These are phyloP conservation scores for Arbacia lixula DNA, from an alignment of 53 echinoderm and acorn worm species.

Conservation along the genomic window DNA sequence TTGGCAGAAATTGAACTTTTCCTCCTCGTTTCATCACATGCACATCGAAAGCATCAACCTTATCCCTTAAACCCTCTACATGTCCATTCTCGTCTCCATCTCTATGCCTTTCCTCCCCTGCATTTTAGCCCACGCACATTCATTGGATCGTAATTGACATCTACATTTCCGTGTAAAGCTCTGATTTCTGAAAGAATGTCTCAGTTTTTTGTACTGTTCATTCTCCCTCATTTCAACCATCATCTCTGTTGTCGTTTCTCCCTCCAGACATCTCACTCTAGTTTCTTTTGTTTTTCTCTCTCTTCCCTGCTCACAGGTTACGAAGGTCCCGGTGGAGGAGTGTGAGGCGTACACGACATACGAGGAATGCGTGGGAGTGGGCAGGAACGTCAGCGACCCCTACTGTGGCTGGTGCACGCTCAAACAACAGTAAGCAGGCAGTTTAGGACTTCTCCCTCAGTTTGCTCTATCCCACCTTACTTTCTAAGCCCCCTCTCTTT, in stretches of 20 bases:
- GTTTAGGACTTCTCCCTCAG: no score
- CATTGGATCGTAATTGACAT: slow-evolving; percentile 38
- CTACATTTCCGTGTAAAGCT: background rate
- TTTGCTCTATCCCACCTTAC: no score
- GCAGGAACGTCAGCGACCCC: slow-evolving; percentile 35
- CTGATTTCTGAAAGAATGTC: slow-evolving; percentile 25
- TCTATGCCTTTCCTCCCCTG: slow-evolving; percentile 13
- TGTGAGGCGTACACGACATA: slow-evolving; percentile 48
- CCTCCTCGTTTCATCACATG: slow-evolving; percentile 20
- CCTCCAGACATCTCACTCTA: slow-evolving; percentile 1
- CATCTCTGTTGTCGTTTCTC: no score
- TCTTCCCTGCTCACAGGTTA: slow-evolving; percentile 16
- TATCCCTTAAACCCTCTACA: background rate
- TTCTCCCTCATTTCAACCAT: no score
- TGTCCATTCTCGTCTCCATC: slow-evolving; percentile 17
- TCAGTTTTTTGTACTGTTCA: no score
- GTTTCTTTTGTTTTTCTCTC: slow-evolving; percentile 14
- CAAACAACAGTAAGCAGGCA: slow-evolving; percentile 24
- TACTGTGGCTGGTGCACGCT: slow-evolving; percentile 51
- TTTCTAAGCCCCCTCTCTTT: no score
- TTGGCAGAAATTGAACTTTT: slow-evolving; percentile 28
- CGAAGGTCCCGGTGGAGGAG: slow-evolving; percentile 56
- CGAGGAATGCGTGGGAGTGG: slow-evolving; percentile 28
- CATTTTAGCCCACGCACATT: no score
- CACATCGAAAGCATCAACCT: background rate